Conservation (phyloP, 2,888 invertebrate genomes). For the Taenaris catops region DNA sequence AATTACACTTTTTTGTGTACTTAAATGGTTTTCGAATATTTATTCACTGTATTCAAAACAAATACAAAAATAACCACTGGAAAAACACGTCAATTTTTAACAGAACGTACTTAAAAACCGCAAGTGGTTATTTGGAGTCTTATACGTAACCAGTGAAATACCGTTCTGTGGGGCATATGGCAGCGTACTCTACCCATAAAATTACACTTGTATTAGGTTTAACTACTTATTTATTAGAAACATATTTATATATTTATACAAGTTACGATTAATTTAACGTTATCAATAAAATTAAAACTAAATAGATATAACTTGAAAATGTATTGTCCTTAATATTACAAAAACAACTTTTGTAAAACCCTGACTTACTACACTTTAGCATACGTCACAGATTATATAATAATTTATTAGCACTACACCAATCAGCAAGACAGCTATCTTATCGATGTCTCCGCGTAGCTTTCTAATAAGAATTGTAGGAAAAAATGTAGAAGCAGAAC, state of each 20-base stretch:
- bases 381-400: constrained; percentile 10
- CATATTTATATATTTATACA: constrained; percentile 7
- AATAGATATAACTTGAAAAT: constrained; percentile 14
- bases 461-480: constrained; percentile 53
- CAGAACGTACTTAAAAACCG: too few species aligned
- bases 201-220: background rate
- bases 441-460: constrained; percentile 53
- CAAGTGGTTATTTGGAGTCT: too few species aligned
- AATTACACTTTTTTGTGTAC: too few species aligned
- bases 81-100: too few species aligned
- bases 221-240: constrained; percentile 3
- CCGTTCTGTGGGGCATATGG: too few species aligned
- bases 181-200: too few species aligned
- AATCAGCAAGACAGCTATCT: constrained; percentile 50
- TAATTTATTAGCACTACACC: constrained; percentile 1
- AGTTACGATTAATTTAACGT: constrained; percentile 11
- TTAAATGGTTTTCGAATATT: too few species aligned
- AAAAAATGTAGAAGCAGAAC: constrained; percentile 53
- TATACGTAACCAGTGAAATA: too few species aligned
- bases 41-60: too few species aligned
- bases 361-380: constrained; percentile 25
- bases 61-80: too few species aligned
- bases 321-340: constrained; percentile 26
- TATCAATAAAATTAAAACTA: constrained; percentile 10
- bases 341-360: constrained; percentile 28